Percentiles rank a stretch among this genome's conserved stretches.
These are phyloP conservation scores for Nicator chloris DNA, from an alignment of 2,113 vertebrate genomes.

Conservation along the genomic window DNA sequence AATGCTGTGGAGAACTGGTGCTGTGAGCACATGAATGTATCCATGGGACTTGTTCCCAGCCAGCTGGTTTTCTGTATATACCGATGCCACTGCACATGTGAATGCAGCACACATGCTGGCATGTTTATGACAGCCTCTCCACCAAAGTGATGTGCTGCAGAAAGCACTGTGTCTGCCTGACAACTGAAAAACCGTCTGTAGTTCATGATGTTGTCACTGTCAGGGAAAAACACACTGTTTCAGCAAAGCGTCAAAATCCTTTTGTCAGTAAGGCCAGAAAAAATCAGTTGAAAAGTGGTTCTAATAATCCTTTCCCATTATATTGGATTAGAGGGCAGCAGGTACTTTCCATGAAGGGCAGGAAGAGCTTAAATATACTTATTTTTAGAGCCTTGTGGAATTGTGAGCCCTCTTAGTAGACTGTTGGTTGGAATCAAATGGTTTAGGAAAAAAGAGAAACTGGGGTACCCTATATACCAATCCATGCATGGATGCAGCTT, in stretches of 20 bases:
- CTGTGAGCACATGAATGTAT: no score
- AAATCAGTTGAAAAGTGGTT: neutral
- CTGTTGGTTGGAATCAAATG: neutral
- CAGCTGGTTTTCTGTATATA: neutral
- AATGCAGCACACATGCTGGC: neutral
- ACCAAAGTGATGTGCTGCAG: neutral
- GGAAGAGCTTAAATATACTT: neutral
- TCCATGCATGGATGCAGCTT: neutral
- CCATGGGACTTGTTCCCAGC: neutral
- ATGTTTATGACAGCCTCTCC: neutral
- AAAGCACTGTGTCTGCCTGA: neutral
- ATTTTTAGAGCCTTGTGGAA: neutral
- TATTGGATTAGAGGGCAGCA: neutral
- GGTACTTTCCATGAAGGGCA: neutral
- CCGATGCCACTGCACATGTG: fast-evolving
- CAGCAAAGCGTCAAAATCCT: neutral
- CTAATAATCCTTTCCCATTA: neutral
- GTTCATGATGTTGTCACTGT: neutral
- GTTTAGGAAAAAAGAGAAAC: neutral
- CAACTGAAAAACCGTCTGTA: neutral
- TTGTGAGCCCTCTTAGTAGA: neutral
- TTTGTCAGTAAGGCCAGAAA: neutral
- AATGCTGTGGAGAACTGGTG: neutral
- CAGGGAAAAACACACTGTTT: neutral
- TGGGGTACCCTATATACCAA: neutral